phyloP scores from a whole-genome alignment of 2,113 vertebrate genomes.

The Lethenteron reissneri region DNA sequence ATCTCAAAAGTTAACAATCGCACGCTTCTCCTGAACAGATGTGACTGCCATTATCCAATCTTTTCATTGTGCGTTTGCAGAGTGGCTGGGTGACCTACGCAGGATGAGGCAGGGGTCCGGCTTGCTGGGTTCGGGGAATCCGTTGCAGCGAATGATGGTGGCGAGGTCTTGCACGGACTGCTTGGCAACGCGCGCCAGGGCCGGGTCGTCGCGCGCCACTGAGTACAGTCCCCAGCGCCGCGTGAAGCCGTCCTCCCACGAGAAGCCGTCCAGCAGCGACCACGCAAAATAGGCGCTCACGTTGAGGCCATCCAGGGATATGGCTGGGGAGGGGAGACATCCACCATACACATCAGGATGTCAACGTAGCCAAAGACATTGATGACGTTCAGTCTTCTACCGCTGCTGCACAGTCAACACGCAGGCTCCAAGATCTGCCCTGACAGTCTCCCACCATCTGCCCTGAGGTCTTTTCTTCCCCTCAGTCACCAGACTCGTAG shows the following conservation, averaged over 20 bases:
- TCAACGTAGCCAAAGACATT: too few relatives aligned
- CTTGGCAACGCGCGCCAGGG: not conserved
- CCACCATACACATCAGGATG: too few relatives aligned
- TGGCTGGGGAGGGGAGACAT: not conserved
- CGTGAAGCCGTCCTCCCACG: constrained; percentile 1
- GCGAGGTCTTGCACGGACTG: not conserved
- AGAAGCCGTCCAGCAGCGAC: not conserved
- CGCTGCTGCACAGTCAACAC: too few relatives aligned
- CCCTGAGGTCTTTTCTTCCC: too few relatives aligned
- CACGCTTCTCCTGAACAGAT: too few relatives aligned
- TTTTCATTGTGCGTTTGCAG: too few relatives aligned
- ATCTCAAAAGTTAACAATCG: too few relatives aligned
- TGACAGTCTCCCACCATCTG: too few relatives aligned
- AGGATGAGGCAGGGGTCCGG: constrained; percentile 30
- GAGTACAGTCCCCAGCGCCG: not conserved
- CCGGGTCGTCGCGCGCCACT: not conserved
- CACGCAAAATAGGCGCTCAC: constrained; percentile 3
- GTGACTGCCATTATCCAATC: too few relatives aligned
- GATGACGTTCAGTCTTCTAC: too few relatives aligned
- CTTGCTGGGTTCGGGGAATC: constrained; percentile 22
- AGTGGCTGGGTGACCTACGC: not conserved
- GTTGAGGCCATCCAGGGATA: constrained; percentile 3
- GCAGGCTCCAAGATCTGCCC: too few relatives aligned
- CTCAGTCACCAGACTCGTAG: too few relatives aligned
- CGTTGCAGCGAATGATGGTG: constrained; percentile 5